A percentile compares a stretch with the other conserved stretches of the same genome.
These are phyloP conservation scores for Phortica variegata DNA, from an alignment of 1,140 invertebrate genomes.

Conservation along the genomic window DNA sequence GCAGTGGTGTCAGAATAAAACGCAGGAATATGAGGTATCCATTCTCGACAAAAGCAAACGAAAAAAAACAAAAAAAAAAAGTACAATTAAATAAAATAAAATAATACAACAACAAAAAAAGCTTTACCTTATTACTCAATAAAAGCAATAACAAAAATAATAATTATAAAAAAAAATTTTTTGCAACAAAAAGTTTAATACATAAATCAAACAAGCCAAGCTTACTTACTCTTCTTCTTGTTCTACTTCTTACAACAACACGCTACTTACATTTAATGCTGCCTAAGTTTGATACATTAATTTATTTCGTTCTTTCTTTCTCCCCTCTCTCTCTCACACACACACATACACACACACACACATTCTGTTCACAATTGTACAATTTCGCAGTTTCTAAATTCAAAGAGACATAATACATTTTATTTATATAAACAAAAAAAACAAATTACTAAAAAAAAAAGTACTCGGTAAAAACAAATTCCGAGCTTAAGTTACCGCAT, in stretches of 20 bases:
- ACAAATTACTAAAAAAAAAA: too few species aligned
- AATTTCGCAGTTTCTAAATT: constrained; percentile 19
- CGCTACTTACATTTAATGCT: too few species aligned
- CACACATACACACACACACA: constrained; percentile 16
- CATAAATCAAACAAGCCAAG: constrained; percentile 30
- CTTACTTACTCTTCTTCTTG: constrained; percentile 27
- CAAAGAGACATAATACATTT: too few species aligned
- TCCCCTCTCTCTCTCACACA: constrained; percentile 8
- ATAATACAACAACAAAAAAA: constrained; percentile 23
- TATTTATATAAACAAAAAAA: too few species aligned
- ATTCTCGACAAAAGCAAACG: constrained; percentile 24
- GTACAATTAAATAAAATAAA: constrained; percentile 20
- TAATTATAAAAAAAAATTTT: background rate
- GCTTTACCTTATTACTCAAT: too few species aligned
- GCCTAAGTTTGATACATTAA: too few species aligned
- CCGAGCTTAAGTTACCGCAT: too few species aligned
- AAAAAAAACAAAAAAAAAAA: constrained; percentile 15
- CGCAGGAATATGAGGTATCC: constrained; percentile 89
- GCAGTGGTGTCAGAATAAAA: constrained; percentile 94
- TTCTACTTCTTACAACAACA: constrained; percentile 16
- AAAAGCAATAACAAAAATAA: constrained; percentile 20
- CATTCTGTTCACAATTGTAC: constrained; percentile 15
- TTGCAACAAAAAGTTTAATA: constrained; percentile 9
- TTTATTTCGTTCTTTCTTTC: too few species aligned
- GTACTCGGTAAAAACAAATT: too few species aligned